Evolutionary conservation across 2,888 invertebrate species (phyloP).

Genomic region (Oscheius sp.): DNA sequence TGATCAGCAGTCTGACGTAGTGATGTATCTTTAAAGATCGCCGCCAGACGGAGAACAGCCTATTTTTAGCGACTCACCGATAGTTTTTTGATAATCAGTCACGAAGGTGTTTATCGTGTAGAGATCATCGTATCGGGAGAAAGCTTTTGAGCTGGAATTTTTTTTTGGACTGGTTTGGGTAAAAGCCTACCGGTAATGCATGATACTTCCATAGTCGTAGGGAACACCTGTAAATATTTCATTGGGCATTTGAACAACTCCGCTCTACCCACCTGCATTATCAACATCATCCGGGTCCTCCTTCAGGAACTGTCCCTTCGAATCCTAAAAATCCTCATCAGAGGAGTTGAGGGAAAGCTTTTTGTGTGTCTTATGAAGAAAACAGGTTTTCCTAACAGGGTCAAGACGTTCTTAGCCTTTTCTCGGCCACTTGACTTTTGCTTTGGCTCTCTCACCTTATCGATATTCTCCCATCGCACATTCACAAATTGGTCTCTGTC

Average conservation of each 20-base stretch:
- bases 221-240: conserved; percentile 54
- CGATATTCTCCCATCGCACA: conserved; percentile 73
- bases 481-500: conserved; percentile 72
- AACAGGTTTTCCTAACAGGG: conserved; percentile 1
- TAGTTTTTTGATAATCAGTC: conserved; percentile 73
- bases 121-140: conserved; percentile 71
- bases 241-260: no score
- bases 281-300: conserved; percentile 73
- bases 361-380: not conserved
- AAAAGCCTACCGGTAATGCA: conserved; percentile 70
- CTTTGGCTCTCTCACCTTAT: conserved; percentile 49
- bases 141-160: conserved; percentile 68
- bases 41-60: not conserved
- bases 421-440: conserved; percentile 4
- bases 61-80: conserved; percentile 53
- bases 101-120: conserved; percentile 73
- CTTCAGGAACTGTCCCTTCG: conserved; percentile 73
- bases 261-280: conserved; percentile 53
- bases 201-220: conserved; percentile 73
- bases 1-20: not conserved
- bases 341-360: not conserved
- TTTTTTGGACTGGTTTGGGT: not conserved
- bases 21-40: not conserved
- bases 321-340: conserved; percentile 53
- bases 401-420: conserved; percentile 16